Evolutionary conservation across 2,797 vertebrate genomes (phyloP).

Genomic region (Triplophysa bombifrons): DNA sequence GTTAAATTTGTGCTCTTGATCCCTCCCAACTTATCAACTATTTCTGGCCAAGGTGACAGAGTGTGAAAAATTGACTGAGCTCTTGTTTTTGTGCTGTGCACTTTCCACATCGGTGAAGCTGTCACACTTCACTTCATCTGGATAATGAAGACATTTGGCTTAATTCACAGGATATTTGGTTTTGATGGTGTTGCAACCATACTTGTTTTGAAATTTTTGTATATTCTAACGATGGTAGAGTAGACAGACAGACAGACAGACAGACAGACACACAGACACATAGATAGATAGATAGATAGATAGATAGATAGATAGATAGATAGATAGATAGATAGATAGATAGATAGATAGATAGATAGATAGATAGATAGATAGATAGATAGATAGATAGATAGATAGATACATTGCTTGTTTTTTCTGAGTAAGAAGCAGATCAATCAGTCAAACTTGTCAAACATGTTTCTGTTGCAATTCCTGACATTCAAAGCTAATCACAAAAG

Average conservation of each 20-base stretch:
- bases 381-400: too few species aligned
- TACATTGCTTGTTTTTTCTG: too few species aligned
- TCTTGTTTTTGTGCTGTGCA: neutral
- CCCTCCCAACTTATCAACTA: neutral
- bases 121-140: neutral
- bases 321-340: too few species aligned
- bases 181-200: too few species aligned
- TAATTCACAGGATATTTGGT: neutral
- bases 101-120: conserved; percentile 22
- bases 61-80: neutral
- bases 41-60: neutral
- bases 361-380: too few species aligned
- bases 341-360: too few species aligned
- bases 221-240: too few species aligned
- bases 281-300: too few species aligned
- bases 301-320: too few species aligned
- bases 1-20: neutral
- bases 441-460: neutral
- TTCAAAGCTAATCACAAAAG: neutral
- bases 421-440: neutral
- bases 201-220: too few species aligned
- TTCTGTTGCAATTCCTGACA: neutral
- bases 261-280: too few species aligned
- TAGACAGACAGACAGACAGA: too few species aligned
- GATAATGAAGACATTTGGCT: neutral